Evolutionary conservation across 2,113 vertebrate genomes (phyloP), one percentile per base, ranked within the genome.

Genomic region (Scartelaos histophorus): DNA sequence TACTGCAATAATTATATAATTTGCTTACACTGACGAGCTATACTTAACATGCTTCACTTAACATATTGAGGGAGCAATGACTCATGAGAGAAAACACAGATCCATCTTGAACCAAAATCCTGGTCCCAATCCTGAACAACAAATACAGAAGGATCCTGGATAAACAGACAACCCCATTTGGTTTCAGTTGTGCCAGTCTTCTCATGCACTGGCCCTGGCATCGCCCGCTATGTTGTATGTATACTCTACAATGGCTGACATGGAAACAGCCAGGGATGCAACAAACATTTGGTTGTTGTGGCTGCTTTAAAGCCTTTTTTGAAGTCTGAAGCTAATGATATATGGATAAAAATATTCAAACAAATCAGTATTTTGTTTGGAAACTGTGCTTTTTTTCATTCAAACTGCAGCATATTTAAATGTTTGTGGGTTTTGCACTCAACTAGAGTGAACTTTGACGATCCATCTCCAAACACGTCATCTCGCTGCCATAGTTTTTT

Each of bases 301-400:
- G 84, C 74, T 67, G 75, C 13, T 84, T 86, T 81, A 89, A 85
- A 85, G 76, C 76, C 12, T 45, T 83, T 88, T 90, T 89, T 90
- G 82, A 89, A 88, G 86, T 91, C 81, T 56, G 67, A 75, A 84
- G 76, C 80, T 82, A 87, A 87, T 87, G 82, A 89, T 87, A 88
- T 88, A 87, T 85, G 78, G 78, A 79, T 79, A 77, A 79, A 78
- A 81, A 85, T 74, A 85, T 83, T 89, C 77, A 83, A 90, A 90
- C 88, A 85, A 83, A 81, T 80, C 60, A 15, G 21, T 67, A 66
- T 87, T 83, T 88, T 86, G 87, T 89, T 88, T 90, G 74, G 81
- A 70, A 89, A 87, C 78, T 73, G 46, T 81, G 80, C 38, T 88
- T 75, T 49, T 81, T 79, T 64, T 88, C 81, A 64, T 67, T 82